A percentile compares a stretch with the other conserved stretches of the same genome.
Conservation (phyloP, 2,888 invertebrate species). For the Vannuccia rotundouncinata region DNA sequence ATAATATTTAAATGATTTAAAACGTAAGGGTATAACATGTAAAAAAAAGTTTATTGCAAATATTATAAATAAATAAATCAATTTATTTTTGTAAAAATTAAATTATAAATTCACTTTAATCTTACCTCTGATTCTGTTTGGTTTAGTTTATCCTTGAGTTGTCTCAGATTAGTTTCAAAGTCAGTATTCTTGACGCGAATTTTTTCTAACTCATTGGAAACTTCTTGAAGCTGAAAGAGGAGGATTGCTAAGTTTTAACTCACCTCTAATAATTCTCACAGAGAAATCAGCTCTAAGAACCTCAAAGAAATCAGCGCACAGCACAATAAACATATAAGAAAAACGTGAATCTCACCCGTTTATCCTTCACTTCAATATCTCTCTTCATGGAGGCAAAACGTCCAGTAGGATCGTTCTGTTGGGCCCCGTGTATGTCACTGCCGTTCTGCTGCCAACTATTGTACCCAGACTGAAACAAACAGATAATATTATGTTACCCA, state of each 20-base stretch:
- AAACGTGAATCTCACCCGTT: slow-evolving; percentile 2
- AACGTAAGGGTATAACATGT: too few species aligned
- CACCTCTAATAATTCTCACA: too few species aligned
- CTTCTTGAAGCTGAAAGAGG: background rate
- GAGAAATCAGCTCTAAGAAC: too few species aligned
- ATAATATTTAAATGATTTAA: too few species aligned
- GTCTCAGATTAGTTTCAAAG: slow-evolving; percentile 4
- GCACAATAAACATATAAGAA: too few species aligned
- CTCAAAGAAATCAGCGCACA: too few species aligned
- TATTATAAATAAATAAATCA: too few species aligned
- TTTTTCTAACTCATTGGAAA: background rate
- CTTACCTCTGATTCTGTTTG: slow-evolving; percentile 8
- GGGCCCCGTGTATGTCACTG: background rate
- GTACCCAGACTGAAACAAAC: background rate
- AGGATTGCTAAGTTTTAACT: background rate
- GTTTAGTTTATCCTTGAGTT: background rate
- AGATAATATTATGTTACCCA: too few species aligned
- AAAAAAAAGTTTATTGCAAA: too few species aligned
- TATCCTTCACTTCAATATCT: background rate
- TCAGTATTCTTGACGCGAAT: background rate
- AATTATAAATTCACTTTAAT: too few species aligned
- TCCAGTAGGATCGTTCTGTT: background rate
- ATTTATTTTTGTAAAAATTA: too few species aligned
- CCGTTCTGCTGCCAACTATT: background rate
- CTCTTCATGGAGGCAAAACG: background rate